These are phyloP conservation scores for Amblyjoppa proteus DNA, from an alignment of 2,888 invertebrate genomes.

Conservation along the genomic window DNA sequence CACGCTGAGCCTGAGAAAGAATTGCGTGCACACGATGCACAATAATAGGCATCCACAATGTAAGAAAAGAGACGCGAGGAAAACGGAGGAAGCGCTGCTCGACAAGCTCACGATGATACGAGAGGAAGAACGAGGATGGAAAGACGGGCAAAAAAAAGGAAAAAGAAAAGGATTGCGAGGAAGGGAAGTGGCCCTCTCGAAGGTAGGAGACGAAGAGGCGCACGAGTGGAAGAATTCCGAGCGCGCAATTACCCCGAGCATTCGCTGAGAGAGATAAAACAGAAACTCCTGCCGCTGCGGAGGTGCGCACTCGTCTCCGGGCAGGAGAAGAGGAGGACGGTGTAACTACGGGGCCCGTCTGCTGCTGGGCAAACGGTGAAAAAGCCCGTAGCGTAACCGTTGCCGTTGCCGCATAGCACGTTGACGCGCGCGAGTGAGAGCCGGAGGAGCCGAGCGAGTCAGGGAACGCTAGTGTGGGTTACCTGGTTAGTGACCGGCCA, in stretches of 20 bases:
- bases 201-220: conserved; percentile 47
- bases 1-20: conserved; percentile 40
- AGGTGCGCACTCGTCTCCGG: conserved; percentile 17
- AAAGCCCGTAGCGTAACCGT: conserved; percentile 83
- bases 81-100: conserved; percentile 42
- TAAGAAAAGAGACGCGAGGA: conserved; percentile 65
- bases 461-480: conserved; percentile 84
- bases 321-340: conserved; percentile 38
- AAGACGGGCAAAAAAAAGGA: conserved; percentile 51
- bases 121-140: conserved; percentile 65
- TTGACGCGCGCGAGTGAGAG: conserved; percentile 71
- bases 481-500: conserved; percentile 86
- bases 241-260: conserved; percentile 74
- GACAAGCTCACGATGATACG: conserved; percentile 55
- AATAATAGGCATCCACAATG: conserved; percentile 49
- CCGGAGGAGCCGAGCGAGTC: conserved; percentile 23
- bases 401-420: conserved; percentile 83
- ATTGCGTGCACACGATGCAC: neutral
- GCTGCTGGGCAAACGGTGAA: conserved; percentile 80
- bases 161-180: neutral
- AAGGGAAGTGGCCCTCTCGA: conserved; percentile 49
- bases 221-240: conserved; percentile 72
- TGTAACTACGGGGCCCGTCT: conserved; percentile 66
- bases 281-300: conserved; percentile 37
- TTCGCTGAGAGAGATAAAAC: conserved; percentile 56